Percentiles rank a stretch among this genome's conserved stretches.
Evolutionary conservation across 2,888 invertebrate species (phyloP).

Genomic region (Parnassius apollo): DNA sequence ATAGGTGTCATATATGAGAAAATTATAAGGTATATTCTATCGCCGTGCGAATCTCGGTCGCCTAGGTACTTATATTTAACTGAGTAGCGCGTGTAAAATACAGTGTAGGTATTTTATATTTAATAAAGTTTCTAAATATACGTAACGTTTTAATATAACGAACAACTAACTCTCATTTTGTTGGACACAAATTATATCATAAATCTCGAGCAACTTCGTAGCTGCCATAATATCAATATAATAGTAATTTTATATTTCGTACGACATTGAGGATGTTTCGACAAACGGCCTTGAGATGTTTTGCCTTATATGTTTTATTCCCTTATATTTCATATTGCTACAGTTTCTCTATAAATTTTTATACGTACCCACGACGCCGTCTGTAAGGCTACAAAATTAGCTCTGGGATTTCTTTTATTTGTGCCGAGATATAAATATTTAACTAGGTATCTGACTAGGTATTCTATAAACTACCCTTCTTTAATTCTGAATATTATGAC

Average conservation of each 20-base stretch:
- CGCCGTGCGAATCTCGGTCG: too few relatives aligned
- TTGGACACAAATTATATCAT: conserved; percentile 16
- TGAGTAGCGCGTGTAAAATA: too few relatives aligned
- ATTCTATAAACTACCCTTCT: background rate
- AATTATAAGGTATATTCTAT: too few relatives aligned
- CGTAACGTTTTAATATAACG: conserved; percentile 10
- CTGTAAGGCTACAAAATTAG: conserved; percentile 25
- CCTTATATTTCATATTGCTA: conserved; percentile 20
- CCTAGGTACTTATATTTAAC: too few relatives aligned
- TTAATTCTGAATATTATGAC: too few relatives aligned
- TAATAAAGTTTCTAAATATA: too few relatives aligned
- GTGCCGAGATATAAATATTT: conserved; percentile 21
- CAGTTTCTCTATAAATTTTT: conserved; percentile 18
- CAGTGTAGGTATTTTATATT: too few relatives aligned
- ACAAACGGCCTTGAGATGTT: conserved; percentile 22
- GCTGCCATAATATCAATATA: conserved; percentile 19
- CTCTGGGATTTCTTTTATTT: conserved; percentile 18
- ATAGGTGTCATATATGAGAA: too few relatives aligned
- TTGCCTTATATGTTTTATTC: conserved; percentile 16
- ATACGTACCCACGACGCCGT: conserved; percentile 20
- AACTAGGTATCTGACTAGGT: conserved; percentile 9
- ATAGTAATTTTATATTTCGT: conserved; percentile 19
- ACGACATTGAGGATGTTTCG: conserved; percentile 19
- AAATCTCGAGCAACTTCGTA: conserved; percentile 12
- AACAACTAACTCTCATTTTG: conserved; percentile 11